A percentile compares a stretch with the other conserved stretches of the same genome.
phyloP scores from a whole-genome alignment of 37 sponge, comb jelly and placozoan genomes.

The Agelas oroides region DNA sequence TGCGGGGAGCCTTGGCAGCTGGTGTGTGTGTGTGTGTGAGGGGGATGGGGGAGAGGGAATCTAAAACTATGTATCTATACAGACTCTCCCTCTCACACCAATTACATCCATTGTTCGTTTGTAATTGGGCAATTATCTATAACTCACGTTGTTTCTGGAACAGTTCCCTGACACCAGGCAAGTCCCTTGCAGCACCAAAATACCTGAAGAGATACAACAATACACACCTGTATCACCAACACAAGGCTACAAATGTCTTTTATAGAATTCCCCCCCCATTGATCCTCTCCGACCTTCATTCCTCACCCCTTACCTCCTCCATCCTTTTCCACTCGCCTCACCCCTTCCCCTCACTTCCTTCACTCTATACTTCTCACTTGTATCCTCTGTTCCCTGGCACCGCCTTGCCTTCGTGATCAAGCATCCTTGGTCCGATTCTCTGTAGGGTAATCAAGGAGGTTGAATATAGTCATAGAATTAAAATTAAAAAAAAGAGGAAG shows the following conservation, averaged over 20 bases:
- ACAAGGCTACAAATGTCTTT: too few species aligned
- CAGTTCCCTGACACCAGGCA: constrained; percentile 97
- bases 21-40: neutral
- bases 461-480: too few species aligned
- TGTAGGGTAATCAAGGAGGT: constrained; percentile 28
- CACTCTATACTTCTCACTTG: too few species aligned
- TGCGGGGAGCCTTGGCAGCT: constrained; percentile 73
- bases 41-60: neutral
- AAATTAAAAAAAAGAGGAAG: too few species aligned
- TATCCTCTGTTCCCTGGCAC: constrained; percentile 95
- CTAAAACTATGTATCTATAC: neutral
- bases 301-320: too few species aligned
- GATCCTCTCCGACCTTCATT: too few species aligned
- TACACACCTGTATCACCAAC: too few species aligned
- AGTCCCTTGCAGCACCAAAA: constrained; percentile 96
- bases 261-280: too few species aligned
- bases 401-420: constrained; percentile 96
- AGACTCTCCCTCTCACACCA: constrained; percentile 2
- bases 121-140: too few species aligned
- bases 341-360: too few species aligned
- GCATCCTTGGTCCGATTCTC: constrained; percentile 89
- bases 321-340: too few species aligned
- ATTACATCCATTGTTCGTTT: neutral
- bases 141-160: constrained; percentile 86
- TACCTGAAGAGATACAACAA: constrained; percentile 78